phyloP scores from a whole-genome alignment of 2,797 vertebrate genomes.

The Chloroceryle inda region DNA sequence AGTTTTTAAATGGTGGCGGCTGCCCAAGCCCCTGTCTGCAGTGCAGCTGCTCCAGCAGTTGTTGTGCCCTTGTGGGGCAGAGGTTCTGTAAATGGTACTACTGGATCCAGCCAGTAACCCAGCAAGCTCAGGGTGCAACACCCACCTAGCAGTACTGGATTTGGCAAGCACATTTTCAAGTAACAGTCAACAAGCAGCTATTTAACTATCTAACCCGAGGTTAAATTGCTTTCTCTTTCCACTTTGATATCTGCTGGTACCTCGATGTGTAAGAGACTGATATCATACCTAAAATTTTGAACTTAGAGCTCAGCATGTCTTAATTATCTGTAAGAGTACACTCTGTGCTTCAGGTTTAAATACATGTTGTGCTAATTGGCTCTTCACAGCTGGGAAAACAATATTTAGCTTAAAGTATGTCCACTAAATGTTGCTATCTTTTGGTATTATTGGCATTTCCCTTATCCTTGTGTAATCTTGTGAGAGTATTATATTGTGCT shows the following conservation, averaged over 20 bases:
- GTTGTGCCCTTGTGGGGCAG: neutral
- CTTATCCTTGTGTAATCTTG: neutral
- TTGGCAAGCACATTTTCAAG: neutral
- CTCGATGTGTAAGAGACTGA: neutral
- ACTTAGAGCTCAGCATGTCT: neutral
- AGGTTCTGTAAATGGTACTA: neutral
- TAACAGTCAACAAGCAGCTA: neutral
- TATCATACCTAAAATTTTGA: conserved; percentile 31
- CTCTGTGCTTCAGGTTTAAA: neutral
- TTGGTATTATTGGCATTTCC: neutral
- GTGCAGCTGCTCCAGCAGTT: neutral
- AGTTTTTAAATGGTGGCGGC: neutral
- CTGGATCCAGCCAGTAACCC: neutral
- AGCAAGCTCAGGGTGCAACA: neutral
- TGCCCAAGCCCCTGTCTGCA: neutral
- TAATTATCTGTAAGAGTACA: neutral
- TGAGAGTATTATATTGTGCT: neutral
- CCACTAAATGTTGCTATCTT: neutral
- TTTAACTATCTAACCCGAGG: neutral
- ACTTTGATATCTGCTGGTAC: neutral
- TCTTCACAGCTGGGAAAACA: neutral
- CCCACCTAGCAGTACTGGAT: neutral
- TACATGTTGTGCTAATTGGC: conserved; percentile 12
- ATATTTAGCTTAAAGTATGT: neutral
- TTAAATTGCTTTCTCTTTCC: neutral